Evolutionary conservation across 2,888 invertebrate species (phyloP).

Genomic region (Tenthredo scrophulariae): DNA sequence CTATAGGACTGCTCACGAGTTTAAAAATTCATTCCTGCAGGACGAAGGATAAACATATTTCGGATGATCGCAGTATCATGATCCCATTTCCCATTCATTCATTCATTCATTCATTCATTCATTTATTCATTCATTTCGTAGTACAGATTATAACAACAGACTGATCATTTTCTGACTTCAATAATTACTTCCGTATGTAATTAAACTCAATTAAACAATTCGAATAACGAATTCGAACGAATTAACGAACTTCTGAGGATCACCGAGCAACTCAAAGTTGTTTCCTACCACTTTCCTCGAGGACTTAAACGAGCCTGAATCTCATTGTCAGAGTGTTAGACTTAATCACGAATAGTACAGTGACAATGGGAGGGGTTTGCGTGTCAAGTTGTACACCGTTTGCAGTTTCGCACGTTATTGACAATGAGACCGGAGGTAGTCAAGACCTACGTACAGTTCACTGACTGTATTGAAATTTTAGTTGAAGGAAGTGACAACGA

Average conservation of each 20-base stretch:
- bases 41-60: background rate
- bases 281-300: conserved; percentile 1
- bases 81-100: background rate
- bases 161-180: background rate
- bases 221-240: background rate
- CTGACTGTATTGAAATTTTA: conserved; percentile 13
- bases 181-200: background rate
- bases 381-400: conserved; percentile 7
- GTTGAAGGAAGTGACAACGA: conserved; percentile 60
- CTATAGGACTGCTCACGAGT: background rate
- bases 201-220: conserved; percentile 11
- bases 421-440: conserved; percentile 9
- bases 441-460: background rate
- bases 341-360: background rate
- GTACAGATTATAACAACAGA: background rate
- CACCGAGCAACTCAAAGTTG: background rate
- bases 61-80: background rate
- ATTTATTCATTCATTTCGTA: background rate
- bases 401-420: conserved; percentile 38
- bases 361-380: conserved; percentile 25
- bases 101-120: background rate
- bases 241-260: background rate
- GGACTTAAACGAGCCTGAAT: background rate
- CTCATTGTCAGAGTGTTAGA: conserved; percentile 26
- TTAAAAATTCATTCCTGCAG: background rate